A percentile compares a stretch with the other conserved stretches of the same genome.
Evolutionary conservation across 2,797 vertebrate species (phyloP).

Genomic region (Ficedula albicollis): DNA sequence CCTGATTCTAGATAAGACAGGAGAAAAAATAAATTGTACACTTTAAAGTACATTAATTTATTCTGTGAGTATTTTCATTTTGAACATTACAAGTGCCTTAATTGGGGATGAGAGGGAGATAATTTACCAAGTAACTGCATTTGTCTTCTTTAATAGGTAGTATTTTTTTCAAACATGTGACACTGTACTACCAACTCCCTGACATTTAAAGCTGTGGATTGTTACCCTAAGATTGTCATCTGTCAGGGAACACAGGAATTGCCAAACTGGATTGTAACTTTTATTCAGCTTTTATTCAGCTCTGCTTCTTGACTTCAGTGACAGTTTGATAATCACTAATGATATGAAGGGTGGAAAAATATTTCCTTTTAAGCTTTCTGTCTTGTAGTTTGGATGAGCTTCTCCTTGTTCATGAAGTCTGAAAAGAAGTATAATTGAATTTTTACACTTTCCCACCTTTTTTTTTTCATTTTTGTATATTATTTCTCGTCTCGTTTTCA

Average conservation of each 20-base stretch:
- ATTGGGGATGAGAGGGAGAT: fast-evolving
- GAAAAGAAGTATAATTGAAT: background rate
- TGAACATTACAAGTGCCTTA: background rate
- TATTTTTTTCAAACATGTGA: background rate
- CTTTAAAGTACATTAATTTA: background rate
- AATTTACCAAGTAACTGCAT: background rate
- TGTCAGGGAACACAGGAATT: background rate
- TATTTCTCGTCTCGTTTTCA: background rate
- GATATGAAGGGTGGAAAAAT: background rate
- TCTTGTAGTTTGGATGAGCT: background rate
- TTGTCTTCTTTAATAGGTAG: background rate
- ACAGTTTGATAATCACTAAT: background rate
- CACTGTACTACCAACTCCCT: background rate
- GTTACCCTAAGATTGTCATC: background rate
- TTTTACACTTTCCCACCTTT: background rate
- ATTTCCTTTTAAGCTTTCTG: background rate
- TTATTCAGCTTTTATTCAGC: background rate
- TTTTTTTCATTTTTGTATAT: background rate
- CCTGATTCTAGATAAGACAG: background rate
- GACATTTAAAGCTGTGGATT: background rate
- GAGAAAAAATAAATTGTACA: background rate
- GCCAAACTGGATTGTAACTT: background rate
- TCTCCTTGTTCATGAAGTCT: background rate
- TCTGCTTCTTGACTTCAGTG: background rate
- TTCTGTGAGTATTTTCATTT: background rate